Percentiles rank a stretch among this genome's conserved stretches.
phyloP scores from a whole-genome alignment of 2,113 vertebrate genomes.

The Datnioides undecimradiatus region DNA sequence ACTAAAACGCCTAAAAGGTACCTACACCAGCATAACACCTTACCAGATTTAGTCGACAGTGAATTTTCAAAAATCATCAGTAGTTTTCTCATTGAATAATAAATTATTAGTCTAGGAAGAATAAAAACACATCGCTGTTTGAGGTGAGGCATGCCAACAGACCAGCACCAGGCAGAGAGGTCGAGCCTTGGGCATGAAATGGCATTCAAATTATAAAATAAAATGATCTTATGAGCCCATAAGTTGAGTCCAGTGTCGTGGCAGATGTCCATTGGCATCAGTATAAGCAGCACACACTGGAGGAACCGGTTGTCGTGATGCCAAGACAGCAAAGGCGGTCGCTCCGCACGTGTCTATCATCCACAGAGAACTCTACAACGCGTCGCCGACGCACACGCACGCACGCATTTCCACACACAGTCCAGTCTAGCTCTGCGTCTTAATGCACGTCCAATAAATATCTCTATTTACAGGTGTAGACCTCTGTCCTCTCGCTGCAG shows the following conservation, averaged over 20 bases:
- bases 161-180: constrained; percentile 51
- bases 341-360: constrained; percentile 34
- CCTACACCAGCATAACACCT: constrained; percentile 69
- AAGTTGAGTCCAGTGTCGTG: constrained; percentile 57
- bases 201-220: neutral
- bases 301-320: neutral
- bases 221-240: constrained; percentile 7
- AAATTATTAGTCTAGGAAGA: constrained; percentile 95
- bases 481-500: constrained; percentile 96
- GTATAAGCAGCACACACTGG: constrained; percentile 28
- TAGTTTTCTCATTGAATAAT: constrained; percentile 95
- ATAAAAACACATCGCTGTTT: constrained; percentile 36
- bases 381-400: neutral
- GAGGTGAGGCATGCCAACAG: constrained; percentile 79
- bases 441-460: constrained; percentile 57
- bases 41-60: constrained; percentile 81
- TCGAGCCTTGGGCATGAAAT: constrained; percentile 27
- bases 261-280: constrained; percentile 71
- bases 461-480: constrained; percentile 94
- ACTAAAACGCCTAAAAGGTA: constrained; percentile 48
- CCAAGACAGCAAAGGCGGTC: constrained; percentile 9
- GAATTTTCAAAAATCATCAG: constrained; percentile 82
- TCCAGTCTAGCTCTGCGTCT: constrained; percentile 36
- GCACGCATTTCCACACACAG: neutral
- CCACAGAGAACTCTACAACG: constrained; percentile 14